Base-by-base conservation (phyloP, 1,140 invertebrate genomes). In the Ceratina calcarata region DNA sequence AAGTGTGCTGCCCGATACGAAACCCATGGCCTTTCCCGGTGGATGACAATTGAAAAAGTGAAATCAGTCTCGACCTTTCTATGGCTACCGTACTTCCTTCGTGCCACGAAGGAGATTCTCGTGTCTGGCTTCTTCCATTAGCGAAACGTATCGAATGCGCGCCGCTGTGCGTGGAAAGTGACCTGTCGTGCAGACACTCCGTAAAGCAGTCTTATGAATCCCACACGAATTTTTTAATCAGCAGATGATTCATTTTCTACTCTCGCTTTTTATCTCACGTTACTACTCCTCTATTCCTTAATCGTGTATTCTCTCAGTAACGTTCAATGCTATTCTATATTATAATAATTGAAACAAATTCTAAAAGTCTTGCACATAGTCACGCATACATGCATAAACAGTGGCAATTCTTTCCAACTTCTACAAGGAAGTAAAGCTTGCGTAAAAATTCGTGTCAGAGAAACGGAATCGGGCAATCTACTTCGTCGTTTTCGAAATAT, bases 21-120 rank as follows among this genome's bases (percentile, higher is more conserved):
- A 51, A 37, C 32, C 51, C 65, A 72, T 75, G 78, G 72, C 77
- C 87, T 75, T 65, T 6, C 78, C 81, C 78, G 64, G 15, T 18
- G 51, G 70, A 84, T 79, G 80, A 89, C 88, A 86, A 89, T 37
- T 89, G 69, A 87, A 88, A 87, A 89, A 89, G 89, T 88, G 88
- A 90, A 90, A 89, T 86, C 82, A 12, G 64, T 64, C n/a, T 55
- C 22, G 32, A 6, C 67, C 60, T 65, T 69, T 32, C 51, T 57
- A 16, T 16, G 65, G 74, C 49, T 61, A 45, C 55, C 16, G 10
- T n/a, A n/a, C 58, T 58, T 80, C 49, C 55, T 68, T 73, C 70
- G 61, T 64, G 18, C 78, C 45, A n/a, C 49, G 66, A 10, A 53
- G 66, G 49, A 16, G 49, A 24, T 0, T 51, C 24, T 16, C 18